Evolutionary conservation across 2,797 vertebrate genomes (phyloP), one percentile per base, ranked within the genome.

Genomic region (Triplophysa yarkandensis): DNA sequence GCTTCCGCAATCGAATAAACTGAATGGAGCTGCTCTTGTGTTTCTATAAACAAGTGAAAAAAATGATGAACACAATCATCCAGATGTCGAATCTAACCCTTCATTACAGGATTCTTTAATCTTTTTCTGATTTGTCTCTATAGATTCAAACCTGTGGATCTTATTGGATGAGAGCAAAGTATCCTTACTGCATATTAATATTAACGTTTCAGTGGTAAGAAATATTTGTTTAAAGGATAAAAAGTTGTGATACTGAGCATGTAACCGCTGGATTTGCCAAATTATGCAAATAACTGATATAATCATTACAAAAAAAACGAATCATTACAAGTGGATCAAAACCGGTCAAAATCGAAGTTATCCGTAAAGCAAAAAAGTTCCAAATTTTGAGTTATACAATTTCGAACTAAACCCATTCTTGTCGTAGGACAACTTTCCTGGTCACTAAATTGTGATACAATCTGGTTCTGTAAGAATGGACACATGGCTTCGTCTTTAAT

Each of bases 31-130:
- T 41, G 57, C 9, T 17, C 63, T 25, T 41, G 32, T 46, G 67
- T 36, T 71, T 68, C 52, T 54, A 46, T 71, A 44, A 48, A 79
- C 62, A 9, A 66, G 21, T 0, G 13, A 21, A 57, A 66, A 75
- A 71, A 66, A 66, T 64, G 30, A 58, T 46, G 16, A 57, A 52
- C 27, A 66, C 46, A 32, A 66, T 36, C 63, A 67, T 32, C 61
- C 71, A 55, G 71, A 23, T 73, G 61, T 55, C 14, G 34, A 60
- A 27, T 23, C 46, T 63, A 63, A 21, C 44, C 19, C 21, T 50
- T 50, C 21, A 50, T 50, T 2, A 11, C 7, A 48, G 44, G 39
- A 19, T 19, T 23, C 7, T 72, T 52, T 28, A 62, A 72, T 62
- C 44, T 13, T 8, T 34, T 67, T 60, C 34, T 71, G 41, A 60